Conservation (phyloP, 2,888 invertebrate genomes). For the Bruchidius siliquastri region DNA sequence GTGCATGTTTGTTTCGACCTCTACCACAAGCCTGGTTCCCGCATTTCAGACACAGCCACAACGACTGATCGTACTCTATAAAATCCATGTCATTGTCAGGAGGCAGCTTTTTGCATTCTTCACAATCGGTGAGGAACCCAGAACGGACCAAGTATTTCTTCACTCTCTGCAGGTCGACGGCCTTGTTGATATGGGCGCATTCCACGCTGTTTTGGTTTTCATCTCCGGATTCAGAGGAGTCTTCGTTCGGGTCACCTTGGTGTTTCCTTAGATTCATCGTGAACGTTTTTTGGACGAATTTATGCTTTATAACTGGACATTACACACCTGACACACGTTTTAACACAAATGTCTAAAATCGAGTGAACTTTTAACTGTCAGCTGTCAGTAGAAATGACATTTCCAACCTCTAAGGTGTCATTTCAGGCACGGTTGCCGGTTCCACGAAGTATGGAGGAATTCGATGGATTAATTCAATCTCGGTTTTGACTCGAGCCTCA, state of each 20-base stretch:
- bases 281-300: not conserved
- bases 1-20: constrained; percentile 63
- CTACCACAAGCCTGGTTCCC: constrained; percentile 73
- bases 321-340: not conserved
- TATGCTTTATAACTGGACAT: not conserved
- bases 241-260: constrained; percentile 61
- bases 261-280: constrained; percentile 71
- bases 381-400: not conserved
- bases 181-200: constrained; percentile 67
- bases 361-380: not conserved
- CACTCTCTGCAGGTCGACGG: constrained; percentile 60
- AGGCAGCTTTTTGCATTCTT: constrained; percentile 37
- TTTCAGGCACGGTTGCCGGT: too few relatives aligned
- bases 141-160: constrained; percentile 50
- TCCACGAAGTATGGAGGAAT: too few relatives aligned
- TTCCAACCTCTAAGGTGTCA: too few relatives aligned
- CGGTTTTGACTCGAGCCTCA: too few relatives aligned
- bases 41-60: constrained; percentile 81
- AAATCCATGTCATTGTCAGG: constrained; percentile 30
- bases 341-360: not conserved
- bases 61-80: constrained; percentile 49
- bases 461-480: too few relatives aligned
- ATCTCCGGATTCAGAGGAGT: constrained; percentile 69
- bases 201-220: constrained; percentile 57
- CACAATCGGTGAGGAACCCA: constrained; percentile 52